A percentile compares a stretch with the other conserved stretches of the same genome.
These are phyloP conservation scores for Oreochromis niloticus DNA, from an alignment of 2,113 vertebrate genomes.

Conservation along the genomic window DNA sequence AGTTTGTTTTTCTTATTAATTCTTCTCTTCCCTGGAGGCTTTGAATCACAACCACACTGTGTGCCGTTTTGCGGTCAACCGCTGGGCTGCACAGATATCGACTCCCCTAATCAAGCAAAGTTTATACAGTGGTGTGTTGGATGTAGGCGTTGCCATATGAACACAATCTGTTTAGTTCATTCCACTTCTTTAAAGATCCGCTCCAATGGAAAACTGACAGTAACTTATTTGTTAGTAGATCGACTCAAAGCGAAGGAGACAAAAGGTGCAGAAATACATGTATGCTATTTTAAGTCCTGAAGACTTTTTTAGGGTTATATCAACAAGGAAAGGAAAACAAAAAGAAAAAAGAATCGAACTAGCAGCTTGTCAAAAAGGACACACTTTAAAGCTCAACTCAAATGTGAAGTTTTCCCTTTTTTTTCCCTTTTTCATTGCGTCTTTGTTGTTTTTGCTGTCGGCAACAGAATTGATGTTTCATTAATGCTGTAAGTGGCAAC, in stretches of 20 bases:
- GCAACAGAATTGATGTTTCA: background rate
- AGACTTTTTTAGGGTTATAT: background rate
- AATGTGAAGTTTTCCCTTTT: background rate
- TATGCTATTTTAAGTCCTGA: background rate
- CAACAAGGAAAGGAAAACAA: background rate
- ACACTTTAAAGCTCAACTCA: background rate
- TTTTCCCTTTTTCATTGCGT: background rate
- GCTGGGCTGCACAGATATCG: background rate
- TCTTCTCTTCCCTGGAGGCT: slow-evolving; percentile 1
- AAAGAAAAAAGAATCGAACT: background rate
- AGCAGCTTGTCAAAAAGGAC: background rate
- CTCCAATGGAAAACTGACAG: background rate
- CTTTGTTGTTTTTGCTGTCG: background rate
- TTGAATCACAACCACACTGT: background rate
- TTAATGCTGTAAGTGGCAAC: background rate
- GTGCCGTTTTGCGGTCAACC: slow-evolving; percentile 3
- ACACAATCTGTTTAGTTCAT: slow-evolving; percentile 22
- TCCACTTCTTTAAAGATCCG: background rate
- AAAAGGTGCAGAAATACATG: background rate
- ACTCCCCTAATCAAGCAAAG: background rate
- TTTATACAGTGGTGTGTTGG: background rate
- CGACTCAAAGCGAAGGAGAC: background rate
- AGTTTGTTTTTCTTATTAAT: background rate
- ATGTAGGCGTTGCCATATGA: slow-evolving; percentile 15
- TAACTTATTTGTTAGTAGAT: background rate